Conservation (phyloP, 2,797 vertebrate species). For the Smutsia gigantea region DNA sequence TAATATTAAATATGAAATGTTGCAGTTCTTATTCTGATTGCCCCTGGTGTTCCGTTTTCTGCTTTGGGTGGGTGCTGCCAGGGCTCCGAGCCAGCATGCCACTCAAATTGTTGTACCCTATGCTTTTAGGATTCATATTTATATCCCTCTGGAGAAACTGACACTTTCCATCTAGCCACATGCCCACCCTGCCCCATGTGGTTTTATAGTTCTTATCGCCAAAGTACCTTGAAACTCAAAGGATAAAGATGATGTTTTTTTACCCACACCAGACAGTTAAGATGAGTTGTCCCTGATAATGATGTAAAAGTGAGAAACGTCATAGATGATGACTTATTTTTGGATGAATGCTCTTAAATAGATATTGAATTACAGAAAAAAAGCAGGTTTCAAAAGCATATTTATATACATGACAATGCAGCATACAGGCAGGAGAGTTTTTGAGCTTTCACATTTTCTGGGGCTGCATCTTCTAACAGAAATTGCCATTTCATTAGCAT, state of each 20-base stretch:
- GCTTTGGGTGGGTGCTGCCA: not conserved
- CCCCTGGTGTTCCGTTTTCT: not conserved
- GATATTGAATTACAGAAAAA: conserved; percentile 21
- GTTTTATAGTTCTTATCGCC: conserved; percentile 42
- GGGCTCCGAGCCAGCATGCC: not conserved
- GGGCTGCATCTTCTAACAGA: conserved; percentile 52
- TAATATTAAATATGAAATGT: not conserved
- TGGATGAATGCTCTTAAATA: conserved; percentile 30
- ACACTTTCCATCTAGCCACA: not conserved
- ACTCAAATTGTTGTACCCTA: not conserved
- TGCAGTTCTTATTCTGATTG: not conserved
- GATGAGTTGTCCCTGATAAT: not conserved
- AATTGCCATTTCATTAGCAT: conserved; percentile 74
- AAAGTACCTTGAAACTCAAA: not conserved
- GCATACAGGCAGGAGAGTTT: conserved; percentile 21
- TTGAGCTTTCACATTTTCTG: conserved; percentile 58
- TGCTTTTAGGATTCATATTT: conserved; percentile 28
- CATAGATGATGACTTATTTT: not conserved
- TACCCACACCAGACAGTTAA: not conserved
- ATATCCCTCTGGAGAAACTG: not conserved
- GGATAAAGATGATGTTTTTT: not conserved
- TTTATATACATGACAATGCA: conserved; percentile 12
- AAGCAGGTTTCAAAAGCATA: conserved; percentile 34
- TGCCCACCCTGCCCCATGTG: not conserved
- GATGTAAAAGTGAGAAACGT: not conserved